phyloP scores from a whole-genome alignment of 2,888 invertebrate species.

The Strigamia maritima region DNA sequence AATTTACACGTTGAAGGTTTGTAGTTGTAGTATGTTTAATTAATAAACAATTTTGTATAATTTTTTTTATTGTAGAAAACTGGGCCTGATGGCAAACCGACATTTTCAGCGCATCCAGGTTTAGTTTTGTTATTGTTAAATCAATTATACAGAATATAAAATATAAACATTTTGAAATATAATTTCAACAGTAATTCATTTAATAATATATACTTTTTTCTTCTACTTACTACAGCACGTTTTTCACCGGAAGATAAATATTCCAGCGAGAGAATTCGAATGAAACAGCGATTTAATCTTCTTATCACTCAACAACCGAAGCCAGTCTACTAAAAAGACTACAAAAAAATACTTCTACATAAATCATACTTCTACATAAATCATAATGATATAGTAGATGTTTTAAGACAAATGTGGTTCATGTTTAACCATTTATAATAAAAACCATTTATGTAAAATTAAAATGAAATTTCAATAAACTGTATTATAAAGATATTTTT shows the following conservation, averaged over 20 bases:
- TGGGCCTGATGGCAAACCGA: conserved; percentile 74
- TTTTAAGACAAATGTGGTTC: too few species aligned
- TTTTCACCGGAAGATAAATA: conserved; percentile 95
- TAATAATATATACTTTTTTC: too few species aligned
- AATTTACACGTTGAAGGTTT: conserved; percentile 69
- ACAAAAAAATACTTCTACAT: not conserved
- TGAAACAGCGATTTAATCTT: conserved; percentile 85
- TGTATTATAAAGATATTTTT: too few species aligned
- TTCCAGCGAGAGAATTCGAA: conserved; percentile 79
- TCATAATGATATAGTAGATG: not conserved
- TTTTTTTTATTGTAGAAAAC: conserved; percentile 60
- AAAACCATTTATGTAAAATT: too few species aligned
- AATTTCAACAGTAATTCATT: too few species aligned
- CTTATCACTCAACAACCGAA: conserved; percentile 76
- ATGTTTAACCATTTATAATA: too few species aligned
- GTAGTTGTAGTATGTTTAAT: not conserved
- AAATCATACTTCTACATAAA: too few species aligned
- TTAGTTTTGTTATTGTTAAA: conserved; percentile 26
- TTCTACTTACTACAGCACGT: conserved; percentile 64
- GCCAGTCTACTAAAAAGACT: conserved; percentile 26
- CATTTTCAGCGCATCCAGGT: conserved; percentile 78
- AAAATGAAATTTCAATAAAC: too few species aligned
- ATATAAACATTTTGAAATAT: too few species aligned
- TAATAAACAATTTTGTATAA: not conserved
- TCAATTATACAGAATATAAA: too few species aligned